Base-by-base conservation (phyloP, 37 sponge, comb jelly and placozoan species). In the Dysidea cf. avara region DNA sequence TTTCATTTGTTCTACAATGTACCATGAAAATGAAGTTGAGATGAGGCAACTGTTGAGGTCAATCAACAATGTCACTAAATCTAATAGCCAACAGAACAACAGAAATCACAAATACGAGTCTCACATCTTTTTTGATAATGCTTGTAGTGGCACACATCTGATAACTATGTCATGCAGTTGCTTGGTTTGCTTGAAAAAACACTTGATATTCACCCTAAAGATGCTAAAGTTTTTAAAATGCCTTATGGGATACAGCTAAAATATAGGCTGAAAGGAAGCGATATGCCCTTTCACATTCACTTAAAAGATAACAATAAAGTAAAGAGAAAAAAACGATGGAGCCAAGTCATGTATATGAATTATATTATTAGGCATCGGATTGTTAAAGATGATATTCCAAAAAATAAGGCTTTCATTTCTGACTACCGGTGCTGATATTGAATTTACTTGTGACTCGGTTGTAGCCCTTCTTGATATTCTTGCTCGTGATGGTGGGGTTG, bases 301-400 rank as follows among this genome's bases (percentile, higher is more conserved):
- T n/a, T n/a, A n/a, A n/a, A n/a, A n/a, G n/a, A n/a, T n/a, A n/a
- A n/a, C n/a, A n/a, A n/a, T n/a, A n/a, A n/a, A n/a, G n/a, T n/a
- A n/a, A n/a, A n/a, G n/a, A n/a, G n/a, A n/a, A n/a, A n/a, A n/a
- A n/a, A n/a, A n/a, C n/a, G n/a, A n/a, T n/a, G n/a, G n/a, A n/a
- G n/a, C n/a, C n/a, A n/a, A n/a, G n/a, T n/a, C 50, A 94, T 94
- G 95, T 94, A 94, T 75, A 94, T 94, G 95, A 87, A 79, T 63
- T 94, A 90, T 74, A 70, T 89, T 43, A 37, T 90, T 39, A 72
- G 85, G 47, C 61, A 82, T 54, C 64, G 90, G 17, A 69, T 89
- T 14, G 56, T 48, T 26, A 39, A 69, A 31, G 33, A 53, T 16
- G 68, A 79, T 12, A 22, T 46, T 12, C 51, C 58, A 12, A 16